phyloP scores from a whole-genome alignment of 2,113 vertebrate genomes.

The Periophthalmodon schlosseri region DNA sequence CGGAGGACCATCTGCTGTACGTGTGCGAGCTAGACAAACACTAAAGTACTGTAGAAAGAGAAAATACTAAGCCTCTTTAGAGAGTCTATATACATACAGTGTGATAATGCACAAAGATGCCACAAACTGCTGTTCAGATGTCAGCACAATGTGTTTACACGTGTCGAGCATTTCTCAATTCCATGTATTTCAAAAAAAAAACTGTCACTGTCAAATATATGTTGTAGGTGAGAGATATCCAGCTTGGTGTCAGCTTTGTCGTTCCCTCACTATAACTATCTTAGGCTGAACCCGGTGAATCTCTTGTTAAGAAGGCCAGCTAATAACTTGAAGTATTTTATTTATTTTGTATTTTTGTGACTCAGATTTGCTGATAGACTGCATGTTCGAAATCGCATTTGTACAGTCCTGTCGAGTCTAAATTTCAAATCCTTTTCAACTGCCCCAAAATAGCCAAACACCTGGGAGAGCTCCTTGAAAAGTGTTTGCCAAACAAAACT shows the following conservation, averaged over 20 bases:
- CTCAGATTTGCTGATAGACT: conserved; percentile 65
- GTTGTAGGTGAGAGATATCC: conserved; percentile 53
- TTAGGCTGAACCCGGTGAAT: conserved; percentile 30
- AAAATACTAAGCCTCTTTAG: conserved; percentile 41
- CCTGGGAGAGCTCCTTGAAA: conserved; percentile 56
- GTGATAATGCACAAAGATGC: conserved; percentile 80
- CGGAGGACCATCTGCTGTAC: conserved; percentile 94
- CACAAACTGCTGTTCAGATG: conserved; percentile 85
- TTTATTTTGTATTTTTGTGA: conserved; percentile 72
- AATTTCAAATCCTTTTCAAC: conserved; percentile 55
- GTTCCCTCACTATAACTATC: conserved; percentile 34
- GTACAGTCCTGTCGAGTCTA: conserved; percentile 64
- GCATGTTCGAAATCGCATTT: conserved; percentile 70
- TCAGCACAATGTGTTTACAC: conserved; percentile 92
- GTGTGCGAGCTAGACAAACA: conserved; percentile 91
- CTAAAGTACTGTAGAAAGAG: conserved; percentile 72
- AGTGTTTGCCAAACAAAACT: conserved; percentile 59
- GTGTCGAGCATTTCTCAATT: conserved; percentile 82
- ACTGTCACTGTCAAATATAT: conserved; percentile 53
- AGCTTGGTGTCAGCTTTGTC: conserved; percentile 26
- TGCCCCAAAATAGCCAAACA: conserved; percentile 58
- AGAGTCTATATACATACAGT: conserved; percentile 47
- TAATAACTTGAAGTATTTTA: conserved; percentile 71
- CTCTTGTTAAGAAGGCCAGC: conserved; percentile 53
- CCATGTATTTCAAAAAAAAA: conserved; percentile 60